Conservation (phyloP, 1,140 invertebrate species). For the Trissolcus basalis region DNA sequence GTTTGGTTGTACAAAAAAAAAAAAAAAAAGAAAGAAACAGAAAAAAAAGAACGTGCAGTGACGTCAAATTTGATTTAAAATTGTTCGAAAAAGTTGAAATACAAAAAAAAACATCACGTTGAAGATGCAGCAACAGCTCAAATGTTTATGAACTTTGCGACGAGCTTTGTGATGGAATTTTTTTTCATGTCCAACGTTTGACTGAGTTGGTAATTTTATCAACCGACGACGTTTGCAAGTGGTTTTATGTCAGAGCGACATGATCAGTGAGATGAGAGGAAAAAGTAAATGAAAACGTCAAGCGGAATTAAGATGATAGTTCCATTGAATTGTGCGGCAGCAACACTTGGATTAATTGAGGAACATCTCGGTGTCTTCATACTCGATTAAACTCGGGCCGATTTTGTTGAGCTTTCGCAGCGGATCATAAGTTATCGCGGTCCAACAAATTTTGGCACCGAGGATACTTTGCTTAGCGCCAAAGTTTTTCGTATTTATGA, state of each 20-base stretch:
- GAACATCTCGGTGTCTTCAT: conserved; percentile 42
- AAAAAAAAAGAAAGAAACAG: too few relatives aligned
- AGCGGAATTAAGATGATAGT: conserved; percentile 21
- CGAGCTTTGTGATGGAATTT: too few relatives aligned
- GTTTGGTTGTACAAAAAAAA: too few relatives aligned
- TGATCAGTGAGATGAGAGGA: conserved; percentile 9
- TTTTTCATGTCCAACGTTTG: too few relatives aligned
- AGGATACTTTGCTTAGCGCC: conserved; percentile 56
- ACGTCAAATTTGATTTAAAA: too few relatives aligned
- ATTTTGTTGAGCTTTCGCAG: conserved; percentile 31
- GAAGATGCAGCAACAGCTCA: too few relatives aligned
- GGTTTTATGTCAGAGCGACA: conserved; percentile 25
- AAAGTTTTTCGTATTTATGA: conserved; percentile 60
- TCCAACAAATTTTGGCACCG: conserved; percentile 55
- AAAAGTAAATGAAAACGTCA: conserved; percentile 17
- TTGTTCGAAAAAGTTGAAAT: too few relatives aligned
- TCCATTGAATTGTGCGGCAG: conserved; percentile 35
- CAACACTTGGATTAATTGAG: conserved; percentile 58
- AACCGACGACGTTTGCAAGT: conserved; percentile 6
- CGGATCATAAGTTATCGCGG: conserved; percentile 50
- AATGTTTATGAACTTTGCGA: too few relatives aligned
- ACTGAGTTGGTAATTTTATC: conserved; percentile 18
- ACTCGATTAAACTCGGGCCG: conserved; percentile 48
- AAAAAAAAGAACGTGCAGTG: too few relatives aligned
- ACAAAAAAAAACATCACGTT: too few relatives aligned